Base-by-base conservation (phyloP, 2,888 invertebrate genomes). In the Synanthedon tipuliformis region DNA sequence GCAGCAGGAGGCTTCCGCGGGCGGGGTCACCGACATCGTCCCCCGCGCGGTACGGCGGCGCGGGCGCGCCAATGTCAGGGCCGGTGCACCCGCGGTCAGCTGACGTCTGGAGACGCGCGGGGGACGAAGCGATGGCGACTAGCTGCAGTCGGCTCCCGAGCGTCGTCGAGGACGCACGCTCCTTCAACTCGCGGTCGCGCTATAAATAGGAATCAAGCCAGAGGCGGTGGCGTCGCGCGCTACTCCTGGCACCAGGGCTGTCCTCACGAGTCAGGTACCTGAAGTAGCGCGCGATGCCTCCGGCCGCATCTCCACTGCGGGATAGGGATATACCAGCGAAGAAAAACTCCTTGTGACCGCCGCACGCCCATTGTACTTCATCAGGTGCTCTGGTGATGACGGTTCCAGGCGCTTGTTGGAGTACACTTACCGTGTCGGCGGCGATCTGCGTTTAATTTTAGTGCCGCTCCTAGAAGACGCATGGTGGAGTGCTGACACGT, bases 361-460 rank as follows among this genome's bases (percentile, higher is more conserved):
- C 93, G 92, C 94, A 95, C 95, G 95, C 94, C 94, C 94, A 95
- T 96, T 96, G 96, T 96, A 96, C 96, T 96, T 96, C 96, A 96
- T 96, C 96, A 96, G 96, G 96, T 96, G 96, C 96, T 96, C 96
- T 96, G 96, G 96, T 95, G 91, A 89, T 89, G 81, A 87, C 76
- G 78, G 89, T 92, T 94, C 96, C 96, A 95, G 96, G 95, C 95
- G 95, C 94, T 95, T 96, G 95, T 94, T 95, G 96, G 95, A 96
- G 96, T 96, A 94, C 96, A 96, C 95, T 95, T 94, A 94, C 94
- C 95, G 93, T 94, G 95, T 84, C 92, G 92, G 89, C 90, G 88
- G 87, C 74, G 73, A 57, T 83, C 77, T 62, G 73, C 89, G 61
- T 56, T 61, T 59, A 59, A 52, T 54, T 57, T 3, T 61, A 59